Conservation (phyloP, 1,140 invertebrate species). For the Pteromalus puparum region DNA sequence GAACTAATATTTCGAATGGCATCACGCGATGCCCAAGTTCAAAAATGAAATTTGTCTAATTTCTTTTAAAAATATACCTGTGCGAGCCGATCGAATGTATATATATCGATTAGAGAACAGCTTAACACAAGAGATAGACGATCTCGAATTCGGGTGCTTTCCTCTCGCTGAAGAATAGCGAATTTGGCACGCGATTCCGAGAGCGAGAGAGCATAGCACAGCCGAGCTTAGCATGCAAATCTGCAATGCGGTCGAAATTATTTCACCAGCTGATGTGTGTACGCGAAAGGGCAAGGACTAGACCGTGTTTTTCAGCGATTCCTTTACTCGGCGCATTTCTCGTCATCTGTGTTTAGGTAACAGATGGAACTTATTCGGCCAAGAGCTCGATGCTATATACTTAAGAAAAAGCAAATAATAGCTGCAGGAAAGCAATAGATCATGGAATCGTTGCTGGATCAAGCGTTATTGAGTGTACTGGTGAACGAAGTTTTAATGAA, state of each 20-base stretch:
- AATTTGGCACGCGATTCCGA: constrained; percentile 59
- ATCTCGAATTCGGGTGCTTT: neutral
- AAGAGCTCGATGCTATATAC: no score
- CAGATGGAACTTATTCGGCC: no score
- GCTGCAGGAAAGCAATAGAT: neutral
- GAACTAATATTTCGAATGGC: no score
- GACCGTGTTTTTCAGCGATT: neutral
- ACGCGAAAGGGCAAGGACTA: neutral
- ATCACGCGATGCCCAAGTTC: no score
- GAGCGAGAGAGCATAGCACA: constrained; percentile 7
- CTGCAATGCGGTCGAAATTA: constrained; percentile 64
- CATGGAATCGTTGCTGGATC: neutral
- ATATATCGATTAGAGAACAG: neutral
- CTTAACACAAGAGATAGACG: neutral
- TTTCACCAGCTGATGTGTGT: constrained; percentile 42
- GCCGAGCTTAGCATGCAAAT: constrained; percentile 59
- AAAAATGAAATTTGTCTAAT: neutral
- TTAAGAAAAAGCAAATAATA: no score
- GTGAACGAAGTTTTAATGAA: neutral
- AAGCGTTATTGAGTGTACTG: neutral
- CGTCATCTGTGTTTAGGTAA: no score
- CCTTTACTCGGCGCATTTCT: neutral
- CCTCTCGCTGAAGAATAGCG: neutral
- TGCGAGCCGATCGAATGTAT: neutral
- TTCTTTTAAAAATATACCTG: neutral